Conservation (phyloP, 2,113 vertebrate species). For the Solenodon paradoxus region DNA sequence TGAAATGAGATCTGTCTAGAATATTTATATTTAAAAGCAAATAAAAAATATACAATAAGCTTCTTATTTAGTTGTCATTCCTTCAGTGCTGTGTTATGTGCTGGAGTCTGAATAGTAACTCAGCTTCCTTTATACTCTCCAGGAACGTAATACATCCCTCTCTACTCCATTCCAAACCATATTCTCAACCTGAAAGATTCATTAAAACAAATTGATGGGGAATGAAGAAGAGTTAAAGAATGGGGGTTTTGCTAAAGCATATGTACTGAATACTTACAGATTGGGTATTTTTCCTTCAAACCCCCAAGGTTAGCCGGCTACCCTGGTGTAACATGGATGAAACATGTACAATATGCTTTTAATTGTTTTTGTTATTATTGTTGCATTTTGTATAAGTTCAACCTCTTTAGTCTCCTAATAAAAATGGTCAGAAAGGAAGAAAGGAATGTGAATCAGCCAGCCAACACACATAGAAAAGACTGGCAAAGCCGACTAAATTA, state of each 20-base stretch:
- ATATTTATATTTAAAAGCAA: slow-evolving; percentile 46
- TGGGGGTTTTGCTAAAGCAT: background rate
- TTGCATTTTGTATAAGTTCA: slow-evolving; percentile 19
- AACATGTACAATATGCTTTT: background rate
- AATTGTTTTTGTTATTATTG: slow-evolving; percentile 20
- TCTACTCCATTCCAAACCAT: background rate
- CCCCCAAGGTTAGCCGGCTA: background rate
- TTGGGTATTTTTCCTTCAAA: background rate
- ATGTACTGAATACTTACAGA: background rate
- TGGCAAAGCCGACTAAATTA: slow-evolving; percentile 75
- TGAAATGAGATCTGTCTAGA: background rate
- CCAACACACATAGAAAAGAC: slow-evolving; percentile 64
- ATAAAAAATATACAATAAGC: background rate
- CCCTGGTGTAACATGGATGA: slow-evolving; percentile 27
- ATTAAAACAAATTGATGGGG: slow-evolving; percentile 39
- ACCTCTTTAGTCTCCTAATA: slow-evolving; percentile 42
- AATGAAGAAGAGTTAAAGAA: background rate
- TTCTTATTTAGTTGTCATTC: background rate
- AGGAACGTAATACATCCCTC: background rate
- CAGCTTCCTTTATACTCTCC: slow-evolving; percentile 10
- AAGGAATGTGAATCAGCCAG: slow-evolving; percentile 69
- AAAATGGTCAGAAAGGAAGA: slow-evolving; percentile 58
- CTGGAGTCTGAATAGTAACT: slow-evolving; percentile 20
- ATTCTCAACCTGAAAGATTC: background rate
- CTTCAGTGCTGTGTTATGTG: slow-evolving; percentile 38